Evolutionary conservation across 2,888 invertebrate genomes (phyloP).

Genomic region (Odontocolon sp.): DNA sequence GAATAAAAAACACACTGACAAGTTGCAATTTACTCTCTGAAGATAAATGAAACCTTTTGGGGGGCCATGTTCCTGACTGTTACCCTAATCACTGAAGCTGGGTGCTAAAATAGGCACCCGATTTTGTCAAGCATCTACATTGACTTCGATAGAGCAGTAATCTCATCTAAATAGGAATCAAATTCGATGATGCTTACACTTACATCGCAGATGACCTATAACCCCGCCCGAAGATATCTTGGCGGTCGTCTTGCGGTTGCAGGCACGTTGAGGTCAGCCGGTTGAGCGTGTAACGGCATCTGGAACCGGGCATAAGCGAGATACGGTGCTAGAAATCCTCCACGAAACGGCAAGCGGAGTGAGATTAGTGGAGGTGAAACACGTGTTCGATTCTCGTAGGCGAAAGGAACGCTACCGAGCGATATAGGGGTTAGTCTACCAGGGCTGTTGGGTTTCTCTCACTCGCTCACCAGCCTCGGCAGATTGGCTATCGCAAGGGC

Average conservation of each 20-base stretch:
- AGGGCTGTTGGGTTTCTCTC: conserved; percentile 30
- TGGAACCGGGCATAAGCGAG: conserved; percentile 70
- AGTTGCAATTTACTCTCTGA: too few species aligned
- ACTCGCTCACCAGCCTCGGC: conserved; percentile 38
- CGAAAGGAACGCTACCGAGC: conserved; percentile 61
- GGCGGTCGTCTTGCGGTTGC: conserved; percentile 53
- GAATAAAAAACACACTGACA: too few species aligned
- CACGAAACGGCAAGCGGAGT: conserved; percentile 64
- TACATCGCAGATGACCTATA: conserved; percentile 46
- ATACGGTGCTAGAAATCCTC: conserved; percentile 43
- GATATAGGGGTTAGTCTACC: conserved; percentile 58
- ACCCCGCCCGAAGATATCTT: conserved; percentile 39
- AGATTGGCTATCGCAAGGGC: conserved; percentile 49
- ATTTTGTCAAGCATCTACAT: not conserved
- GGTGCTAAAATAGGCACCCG: too few species aligned
- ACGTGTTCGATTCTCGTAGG: conserved; percentile 77
- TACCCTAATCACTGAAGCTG: too few species aligned
- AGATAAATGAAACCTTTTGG: too few species aligned
- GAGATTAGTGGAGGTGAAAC: conserved; percentile 79
- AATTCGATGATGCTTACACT: conserved; percentile 36
- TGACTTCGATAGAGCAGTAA: not conserved
- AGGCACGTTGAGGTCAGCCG: conserved; percentile 70
- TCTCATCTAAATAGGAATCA: conserved; percentile 1
- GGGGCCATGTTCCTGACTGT: too few species aligned
- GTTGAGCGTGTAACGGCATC: conserved; percentile 75